These are phyloP conservation scores for Leucania comma DNA, from an alignment of 2,888 invertebrate species.

Conservation along the genomic window DNA sequence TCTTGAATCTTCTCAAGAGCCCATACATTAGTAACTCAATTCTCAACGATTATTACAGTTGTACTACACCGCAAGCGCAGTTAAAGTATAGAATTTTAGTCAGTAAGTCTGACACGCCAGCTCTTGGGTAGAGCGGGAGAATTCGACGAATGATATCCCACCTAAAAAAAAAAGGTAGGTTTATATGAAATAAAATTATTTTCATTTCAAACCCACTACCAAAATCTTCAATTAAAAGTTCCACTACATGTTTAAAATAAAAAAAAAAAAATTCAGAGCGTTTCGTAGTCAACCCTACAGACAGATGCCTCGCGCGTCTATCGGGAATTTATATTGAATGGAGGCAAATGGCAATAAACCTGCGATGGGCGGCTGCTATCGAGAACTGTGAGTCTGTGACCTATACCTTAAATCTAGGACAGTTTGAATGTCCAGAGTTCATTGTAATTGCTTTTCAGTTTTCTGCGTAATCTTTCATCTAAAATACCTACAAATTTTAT, in stretches of 20 bases:
- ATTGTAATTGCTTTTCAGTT: slow-evolving; percentile 25
- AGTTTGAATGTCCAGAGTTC: slow-evolving; percentile 31
- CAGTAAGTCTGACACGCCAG: no score
- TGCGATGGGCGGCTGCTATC: slow-evolving; percentile 55
- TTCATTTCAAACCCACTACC: background rate
- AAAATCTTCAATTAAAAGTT: background rate
- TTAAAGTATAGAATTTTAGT: no score
- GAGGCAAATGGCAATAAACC: slow-evolving; percentile 68
- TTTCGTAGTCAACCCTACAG: slow-evolving; percentile 55
- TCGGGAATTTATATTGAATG: slow-evolving; percentile 74
- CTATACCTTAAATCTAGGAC: slow-evolving; percentile 60
- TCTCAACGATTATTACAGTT: no score
- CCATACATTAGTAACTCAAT: no score
- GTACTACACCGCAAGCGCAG: no score
- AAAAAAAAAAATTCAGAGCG: background rate
- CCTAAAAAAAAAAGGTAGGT: no score
- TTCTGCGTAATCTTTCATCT: background rate
- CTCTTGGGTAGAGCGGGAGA: no score
- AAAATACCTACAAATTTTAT: background rate
- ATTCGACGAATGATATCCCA: no score
- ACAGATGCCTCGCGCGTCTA: slow-evolving; percentile 66
- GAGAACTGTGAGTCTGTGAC: slow-evolving; percentile 58
- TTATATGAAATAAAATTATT: no score
- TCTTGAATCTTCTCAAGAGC: no score
- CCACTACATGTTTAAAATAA: background rate